phyloP scores from a whole-genome alignment of 1,140 invertebrate species.

The Notospermus geniculatus region DNA sequence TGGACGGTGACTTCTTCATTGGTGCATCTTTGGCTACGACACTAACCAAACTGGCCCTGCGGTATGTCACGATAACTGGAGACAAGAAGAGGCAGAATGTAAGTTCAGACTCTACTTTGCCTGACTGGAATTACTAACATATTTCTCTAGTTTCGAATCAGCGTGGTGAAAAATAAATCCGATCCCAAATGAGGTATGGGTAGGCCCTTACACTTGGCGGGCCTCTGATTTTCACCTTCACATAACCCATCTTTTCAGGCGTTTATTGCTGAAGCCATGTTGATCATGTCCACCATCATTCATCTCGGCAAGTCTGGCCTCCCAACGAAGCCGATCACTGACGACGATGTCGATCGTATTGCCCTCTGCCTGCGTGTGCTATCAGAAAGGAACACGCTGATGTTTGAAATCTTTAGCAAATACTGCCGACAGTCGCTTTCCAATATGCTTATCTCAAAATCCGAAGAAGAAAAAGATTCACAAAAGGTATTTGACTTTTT shows the following conservation, averaged over 20 bases:
- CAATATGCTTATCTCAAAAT: conserved; percentile 81
- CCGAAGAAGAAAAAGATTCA: conserved; percentile 67
- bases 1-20: conserved; percentile 95
- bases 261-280: conserved; percentile 81
- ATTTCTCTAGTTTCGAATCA: too few species aligned
- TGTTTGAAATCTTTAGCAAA: conserved; percentile 74
- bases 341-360: conserved; percentile 91
- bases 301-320: conserved; percentile 77
- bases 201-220: too few species aligned
- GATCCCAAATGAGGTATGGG: too few species aligned
- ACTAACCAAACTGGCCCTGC: conserved; percentile 83
- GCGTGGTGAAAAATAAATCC: too few species aligned
- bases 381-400: conserved; percentile 69
- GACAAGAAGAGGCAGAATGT: conserved; percentile 51
- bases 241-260: conserved; percentile 37
- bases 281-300: conserved; percentile 82
- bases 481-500: conserved; percentile 59
- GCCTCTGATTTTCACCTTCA: too few species aligned
- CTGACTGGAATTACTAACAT: too few species aligned
- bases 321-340: conserved; percentile 72
- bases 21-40: conserved; percentile 87
- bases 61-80: conserved; percentile 62
- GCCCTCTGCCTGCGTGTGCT: conserved; percentile 72
- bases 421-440: conserved; percentile 78
- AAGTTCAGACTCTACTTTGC: conserved; percentile 20